Evolutionary conservation across 2,113 vertebrate species (phyloP).

Genomic region (Rousettus leschenaultii): DNA sequence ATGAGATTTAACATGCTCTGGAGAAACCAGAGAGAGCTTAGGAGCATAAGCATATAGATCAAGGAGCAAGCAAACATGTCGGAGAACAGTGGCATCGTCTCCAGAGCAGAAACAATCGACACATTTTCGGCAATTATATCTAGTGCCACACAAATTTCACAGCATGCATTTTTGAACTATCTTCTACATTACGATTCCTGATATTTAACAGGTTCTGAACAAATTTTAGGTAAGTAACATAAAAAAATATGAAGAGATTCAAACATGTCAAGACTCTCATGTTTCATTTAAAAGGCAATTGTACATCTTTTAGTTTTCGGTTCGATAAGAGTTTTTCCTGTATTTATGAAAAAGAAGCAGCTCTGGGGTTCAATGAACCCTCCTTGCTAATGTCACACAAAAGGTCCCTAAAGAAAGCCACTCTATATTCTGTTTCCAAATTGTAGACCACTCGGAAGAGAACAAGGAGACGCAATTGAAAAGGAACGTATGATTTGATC

Average conservation of each 20-base stretch:
- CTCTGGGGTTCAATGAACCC: background rate
- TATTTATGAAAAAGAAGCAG: background rate
- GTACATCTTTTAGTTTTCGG: background rate
- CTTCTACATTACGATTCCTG: background rate
- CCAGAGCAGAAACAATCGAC: conserved; percentile 59
- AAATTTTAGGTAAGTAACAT: background rate
- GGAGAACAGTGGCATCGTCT: conserved; percentile 62
- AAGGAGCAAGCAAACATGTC: conserved; percentile 73
- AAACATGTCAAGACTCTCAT: background rate
- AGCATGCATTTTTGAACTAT: background rate
- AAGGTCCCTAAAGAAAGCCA: background rate
- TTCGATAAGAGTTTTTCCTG: background rate
- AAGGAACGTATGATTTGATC: background rate
- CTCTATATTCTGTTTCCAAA: background rate
- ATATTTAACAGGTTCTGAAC: background rate
- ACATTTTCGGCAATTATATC: conserved; percentile 53
- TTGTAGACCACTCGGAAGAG: background rate
- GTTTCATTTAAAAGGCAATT: background rate
- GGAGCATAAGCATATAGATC: conserved; percentile 75
- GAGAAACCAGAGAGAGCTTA: conserved; percentile 71
- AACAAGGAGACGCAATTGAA: background rate
- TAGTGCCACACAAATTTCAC: conserved; percentile 54
- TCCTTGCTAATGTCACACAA: background rate
- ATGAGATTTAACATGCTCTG: conserved; percentile 71
- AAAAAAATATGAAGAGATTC: background rate